phyloP scores from a whole-genome alignment of 1,140 invertebrate species.

The Drosophila guanche region DNA sequence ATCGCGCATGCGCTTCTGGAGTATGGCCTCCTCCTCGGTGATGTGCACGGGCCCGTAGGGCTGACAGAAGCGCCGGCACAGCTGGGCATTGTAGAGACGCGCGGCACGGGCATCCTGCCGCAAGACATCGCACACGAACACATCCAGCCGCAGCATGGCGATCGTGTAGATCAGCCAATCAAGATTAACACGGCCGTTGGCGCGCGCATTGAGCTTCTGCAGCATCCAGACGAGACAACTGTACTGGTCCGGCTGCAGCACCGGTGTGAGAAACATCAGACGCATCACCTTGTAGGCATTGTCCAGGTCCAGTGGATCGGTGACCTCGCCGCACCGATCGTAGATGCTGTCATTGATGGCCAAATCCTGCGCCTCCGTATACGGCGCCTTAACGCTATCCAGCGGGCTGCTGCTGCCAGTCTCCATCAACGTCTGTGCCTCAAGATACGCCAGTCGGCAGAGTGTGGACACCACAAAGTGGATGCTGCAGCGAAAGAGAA shows the following conservation, averaged over 20 bases:
- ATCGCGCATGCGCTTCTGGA: background rate
- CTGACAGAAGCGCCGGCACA: constrained; percentile 29
- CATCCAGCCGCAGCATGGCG: constrained; percentile 6
- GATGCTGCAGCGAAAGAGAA: constrained; percentile 34
- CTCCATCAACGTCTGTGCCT: constrained; percentile 16
- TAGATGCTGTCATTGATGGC: constrained; percentile 69
- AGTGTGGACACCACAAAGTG: constrained; percentile 35
- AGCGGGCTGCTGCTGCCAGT: constrained; percentile 23
- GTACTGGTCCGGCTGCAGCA: constrained; percentile 43
- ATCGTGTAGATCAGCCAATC: constrained; percentile 26
- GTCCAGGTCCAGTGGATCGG: constrained; percentile 42
- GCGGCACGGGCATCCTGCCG: constrained; percentile 19
- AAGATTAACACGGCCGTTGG: constrained; percentile 36
- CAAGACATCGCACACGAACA: constrained; percentile 51
- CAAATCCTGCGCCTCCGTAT: constrained; percentile 52
- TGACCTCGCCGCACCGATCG: constrained; percentile 54
- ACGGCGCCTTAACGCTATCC: constrained; percentile 50
- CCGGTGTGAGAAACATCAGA: constrained; percentile 36
- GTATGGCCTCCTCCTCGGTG: constrained; percentile 28
- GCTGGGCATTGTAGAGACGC: constrained; percentile 14
- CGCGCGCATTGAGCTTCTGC: constrained; percentile 15
- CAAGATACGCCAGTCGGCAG: constrained; percentile 39
- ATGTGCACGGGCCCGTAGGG: constrained; percentile 33
- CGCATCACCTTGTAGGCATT: constrained; percentile 56
- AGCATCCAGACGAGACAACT: constrained; percentile 38